These are phyloP conservation scores for Venustoraphidia nigricollis DNA, from an alignment of 2,888 invertebrate species.

Conservation along the genomic window DNA sequence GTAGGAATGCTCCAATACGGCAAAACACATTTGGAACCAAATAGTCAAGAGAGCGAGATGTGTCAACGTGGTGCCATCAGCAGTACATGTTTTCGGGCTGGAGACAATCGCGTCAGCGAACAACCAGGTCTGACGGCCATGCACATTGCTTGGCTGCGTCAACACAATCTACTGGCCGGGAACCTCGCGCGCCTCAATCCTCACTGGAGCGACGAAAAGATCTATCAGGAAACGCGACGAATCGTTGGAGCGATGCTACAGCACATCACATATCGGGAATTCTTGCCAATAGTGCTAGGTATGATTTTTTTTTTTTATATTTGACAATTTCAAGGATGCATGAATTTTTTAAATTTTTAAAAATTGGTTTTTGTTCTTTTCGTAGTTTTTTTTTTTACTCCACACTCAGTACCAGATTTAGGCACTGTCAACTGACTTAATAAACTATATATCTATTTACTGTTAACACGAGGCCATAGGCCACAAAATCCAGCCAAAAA, in stretches of 20 bases:
- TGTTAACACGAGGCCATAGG: too few relatives aligned
- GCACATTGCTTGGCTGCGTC: slow-evolving; percentile 59
- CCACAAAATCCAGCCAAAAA: too few relatives aligned
- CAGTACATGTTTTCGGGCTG: slow-evolving; percentile 60
- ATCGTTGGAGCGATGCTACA: slow-evolving; percentile 71
- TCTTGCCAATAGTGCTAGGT: slow-evolving; percentile 66
- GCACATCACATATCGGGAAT: slow-evolving; percentile 72
- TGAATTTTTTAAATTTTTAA: too few relatives aligned
- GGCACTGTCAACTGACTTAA: too few relatives aligned
- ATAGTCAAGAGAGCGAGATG: slow-evolving; percentile 40
- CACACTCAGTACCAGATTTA: too few relatives aligned
- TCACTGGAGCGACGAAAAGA: slow-evolving; percentile 78
- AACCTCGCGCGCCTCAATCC: slow-evolving; percentile 57
- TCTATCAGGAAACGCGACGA: slow-evolving; percentile 70
- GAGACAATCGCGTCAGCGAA: slow-evolving; percentile 64
- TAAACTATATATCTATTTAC: too few relatives aligned
- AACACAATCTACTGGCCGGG: slow-evolving; percentile 60
- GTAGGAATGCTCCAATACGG: slow-evolving; percentile 27
- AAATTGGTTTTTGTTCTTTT: too few relatives aligned
- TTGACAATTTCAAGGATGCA: too few relatives aligned
- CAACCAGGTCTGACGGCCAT: slow-evolving; percentile 64
- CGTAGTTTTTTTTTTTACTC: too few relatives aligned
- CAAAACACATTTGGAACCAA: slow-evolving; percentile 40
- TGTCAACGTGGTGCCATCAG: slow-evolving; percentile 58
- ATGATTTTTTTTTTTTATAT: slow-evolving; percentile 1